phyloP scores from a whole-genome alignment of 2,797 vertebrate species.

The Scarus forsteni region DNA sequence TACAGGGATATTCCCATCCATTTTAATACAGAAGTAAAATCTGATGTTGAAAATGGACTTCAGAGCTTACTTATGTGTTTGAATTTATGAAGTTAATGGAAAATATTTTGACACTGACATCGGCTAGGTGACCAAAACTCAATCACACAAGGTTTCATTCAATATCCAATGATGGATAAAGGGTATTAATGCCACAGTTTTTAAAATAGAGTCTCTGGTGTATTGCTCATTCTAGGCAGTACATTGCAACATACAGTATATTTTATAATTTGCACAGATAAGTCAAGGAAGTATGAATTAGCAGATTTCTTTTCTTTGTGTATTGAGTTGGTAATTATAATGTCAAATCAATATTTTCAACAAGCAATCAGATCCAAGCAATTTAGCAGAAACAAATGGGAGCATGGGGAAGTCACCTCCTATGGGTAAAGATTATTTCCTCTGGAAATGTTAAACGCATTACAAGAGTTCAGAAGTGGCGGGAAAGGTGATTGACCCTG shows the following conservation, averaged over 20 bases:
- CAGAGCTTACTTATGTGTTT: too few species aligned
- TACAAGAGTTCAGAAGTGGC: constrained; percentile 53
- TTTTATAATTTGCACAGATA: neutral
- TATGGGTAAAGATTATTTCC: constrained; percentile 56
- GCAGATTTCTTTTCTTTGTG: neutral
- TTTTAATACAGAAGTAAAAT: too few species aligned
- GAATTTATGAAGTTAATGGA: too few species aligned
- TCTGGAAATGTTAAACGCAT: constrained; percentile 67
- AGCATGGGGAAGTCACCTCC: constrained; percentile 49
- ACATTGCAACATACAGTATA: too few species aligned
- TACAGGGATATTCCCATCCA: too few species aligned
- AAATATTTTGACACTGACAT: too few species aligned
- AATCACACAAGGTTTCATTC: too few species aligned
- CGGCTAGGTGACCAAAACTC: too few species aligned
- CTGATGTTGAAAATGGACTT: too few species aligned
- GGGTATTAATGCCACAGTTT: neutral
- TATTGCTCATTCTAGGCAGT: too few species aligned
- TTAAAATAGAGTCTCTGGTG: too few species aligned
- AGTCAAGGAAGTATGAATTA: neutral
- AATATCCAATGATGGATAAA: neutral
- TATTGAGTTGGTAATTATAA: neutral
- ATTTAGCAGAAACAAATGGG: constrained; percentile 16
- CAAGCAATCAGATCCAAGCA: constrained; percentile 3
- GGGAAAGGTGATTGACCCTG: constrained; percentile 22
- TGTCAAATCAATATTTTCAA: neutral